Conservation (phyloP, 2,888 invertebrate genomes). For the Lasioglossum leucozonium region DNA sequence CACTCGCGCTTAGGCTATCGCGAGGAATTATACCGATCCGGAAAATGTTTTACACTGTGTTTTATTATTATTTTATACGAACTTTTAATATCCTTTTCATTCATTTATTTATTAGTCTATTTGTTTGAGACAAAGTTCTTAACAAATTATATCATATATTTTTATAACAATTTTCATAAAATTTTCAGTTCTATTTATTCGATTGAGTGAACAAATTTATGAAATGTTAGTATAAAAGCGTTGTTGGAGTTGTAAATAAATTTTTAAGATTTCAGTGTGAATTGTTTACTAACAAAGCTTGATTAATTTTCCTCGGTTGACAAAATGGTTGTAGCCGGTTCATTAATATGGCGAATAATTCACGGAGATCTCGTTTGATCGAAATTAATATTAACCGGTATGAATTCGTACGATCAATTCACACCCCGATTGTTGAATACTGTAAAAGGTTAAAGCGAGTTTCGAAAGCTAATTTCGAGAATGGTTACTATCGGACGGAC, state of each 20-base stretch:
- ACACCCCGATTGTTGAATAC: not conserved
- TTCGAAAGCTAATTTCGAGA: not conserved
- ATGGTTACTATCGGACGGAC: not conserved
- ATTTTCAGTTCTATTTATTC: not conserved
- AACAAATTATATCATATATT: not conserved
- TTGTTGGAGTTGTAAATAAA: not conserved
- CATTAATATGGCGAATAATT: too few species aligned
- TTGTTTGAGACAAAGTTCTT: too few species aligned
- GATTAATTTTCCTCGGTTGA: not conserved
- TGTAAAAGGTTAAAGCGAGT: not conserved
- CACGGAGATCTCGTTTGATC: not conserved
- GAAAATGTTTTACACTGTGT: not conserved
- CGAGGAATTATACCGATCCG: not conserved
- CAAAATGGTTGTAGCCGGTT: not conserved
- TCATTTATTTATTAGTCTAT: too few species aligned
- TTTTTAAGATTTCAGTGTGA: not conserved
- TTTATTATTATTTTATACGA: not conserved
- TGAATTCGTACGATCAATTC: not conserved
- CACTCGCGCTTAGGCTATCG: not conserved
- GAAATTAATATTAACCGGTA: too few species aligned
- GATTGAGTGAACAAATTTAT: not conserved
- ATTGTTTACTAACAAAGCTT: not conserved
- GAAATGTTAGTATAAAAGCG: not conserved
- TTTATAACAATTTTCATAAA: not conserved
- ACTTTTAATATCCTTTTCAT: not conserved